Conservation (phyloP, 2,888 invertebrate species). For the Cheilosia variabilis region DNA sequence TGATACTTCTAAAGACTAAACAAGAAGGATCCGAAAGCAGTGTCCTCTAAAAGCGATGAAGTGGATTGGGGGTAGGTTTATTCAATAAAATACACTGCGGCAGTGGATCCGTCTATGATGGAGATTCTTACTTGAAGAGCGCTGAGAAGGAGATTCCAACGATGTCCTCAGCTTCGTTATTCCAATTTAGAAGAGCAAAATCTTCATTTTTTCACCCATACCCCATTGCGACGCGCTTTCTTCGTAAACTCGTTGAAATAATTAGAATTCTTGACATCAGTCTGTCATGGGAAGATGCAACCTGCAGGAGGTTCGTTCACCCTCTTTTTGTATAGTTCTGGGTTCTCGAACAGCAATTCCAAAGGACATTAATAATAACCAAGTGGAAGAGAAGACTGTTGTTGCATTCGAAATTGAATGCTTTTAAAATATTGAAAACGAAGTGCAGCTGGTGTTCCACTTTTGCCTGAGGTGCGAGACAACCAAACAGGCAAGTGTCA, state of each 20-base stretch:
- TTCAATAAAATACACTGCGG: constrained; percentile 17
- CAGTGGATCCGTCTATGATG: constrained; percentile 15
- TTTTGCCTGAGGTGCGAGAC: background rate
- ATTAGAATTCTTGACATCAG: constrained; percentile 69
- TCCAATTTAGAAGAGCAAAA: constrained; percentile 46
- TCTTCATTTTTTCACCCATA: background rate
- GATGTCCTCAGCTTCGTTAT: constrained; percentile 43
- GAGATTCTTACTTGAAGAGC: background rate
- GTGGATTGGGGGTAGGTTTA: constrained; percentile 6
- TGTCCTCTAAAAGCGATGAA: constrained; percentile 21
- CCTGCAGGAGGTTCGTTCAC: background rate
- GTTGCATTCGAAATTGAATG: constrained; percentile 71
- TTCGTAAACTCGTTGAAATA: constrained; percentile 54
- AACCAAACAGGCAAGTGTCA: background rate
- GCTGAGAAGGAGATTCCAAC: constrained; percentile 7
- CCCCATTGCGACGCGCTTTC: constrained; percentile 6
- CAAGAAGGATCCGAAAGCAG: constrained; percentile 7
- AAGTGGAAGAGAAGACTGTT: constrained; percentile 36
- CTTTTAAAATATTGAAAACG: constrained; percentile 69
- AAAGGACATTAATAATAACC: constrained; percentile 69
- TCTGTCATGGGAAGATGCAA: constrained; percentile 24
- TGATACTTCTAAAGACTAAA: constrained; percentile 25
- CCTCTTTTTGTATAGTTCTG: background rate
- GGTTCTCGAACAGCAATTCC: constrained; percentile 42
- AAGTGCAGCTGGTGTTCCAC: constrained; percentile 50